phyloP scores from a whole-genome alignment of 2,888 invertebrate species.

The Sisyra nigra region DNA sequence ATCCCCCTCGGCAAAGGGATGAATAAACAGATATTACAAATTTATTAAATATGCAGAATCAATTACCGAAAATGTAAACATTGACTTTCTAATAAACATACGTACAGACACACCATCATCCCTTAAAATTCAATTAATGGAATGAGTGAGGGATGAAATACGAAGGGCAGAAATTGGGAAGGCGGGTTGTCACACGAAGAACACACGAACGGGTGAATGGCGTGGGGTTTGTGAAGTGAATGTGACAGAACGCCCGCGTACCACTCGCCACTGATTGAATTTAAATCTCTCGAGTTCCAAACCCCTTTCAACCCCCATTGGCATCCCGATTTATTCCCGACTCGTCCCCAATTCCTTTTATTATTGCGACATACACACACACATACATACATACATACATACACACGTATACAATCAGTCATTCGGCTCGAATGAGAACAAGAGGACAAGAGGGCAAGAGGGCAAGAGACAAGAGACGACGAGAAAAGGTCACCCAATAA shows the following conservation, averaged over 20 bases:
- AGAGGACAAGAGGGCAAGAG: neutral
- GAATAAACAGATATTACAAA: conserved; percentile 2
- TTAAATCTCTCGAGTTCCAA: too few species aligned
- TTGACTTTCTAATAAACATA: conserved; percentile 9
- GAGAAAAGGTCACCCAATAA: too few species aligned
- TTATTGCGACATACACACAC: neutral
- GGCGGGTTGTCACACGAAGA: neutral
- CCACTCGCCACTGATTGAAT: too few species aligned
- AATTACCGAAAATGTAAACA: conserved; percentile 10
- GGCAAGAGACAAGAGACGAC: neutral
- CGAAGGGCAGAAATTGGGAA: neutral
- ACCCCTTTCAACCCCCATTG: too few species aligned
- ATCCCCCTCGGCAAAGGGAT: conserved; percentile 2
- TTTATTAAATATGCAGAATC: conserved; percentile 10
- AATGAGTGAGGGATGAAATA: too few species aligned
- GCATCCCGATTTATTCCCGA: too few species aligned
- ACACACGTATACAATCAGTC: neutral
- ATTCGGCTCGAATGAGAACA: neutral
- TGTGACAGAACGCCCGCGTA: too few species aligned
- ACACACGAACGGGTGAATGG: neutral
- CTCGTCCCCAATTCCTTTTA: neutral
- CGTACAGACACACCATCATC: neutral
- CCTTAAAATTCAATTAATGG: too few species aligned
- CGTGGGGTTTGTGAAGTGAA: neutral
- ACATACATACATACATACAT: neutral